These are phyloP conservation scores for Cettia cetti DNA, from an alignment of 2,113 vertebrate species.

Conservation along the genomic window DNA sequence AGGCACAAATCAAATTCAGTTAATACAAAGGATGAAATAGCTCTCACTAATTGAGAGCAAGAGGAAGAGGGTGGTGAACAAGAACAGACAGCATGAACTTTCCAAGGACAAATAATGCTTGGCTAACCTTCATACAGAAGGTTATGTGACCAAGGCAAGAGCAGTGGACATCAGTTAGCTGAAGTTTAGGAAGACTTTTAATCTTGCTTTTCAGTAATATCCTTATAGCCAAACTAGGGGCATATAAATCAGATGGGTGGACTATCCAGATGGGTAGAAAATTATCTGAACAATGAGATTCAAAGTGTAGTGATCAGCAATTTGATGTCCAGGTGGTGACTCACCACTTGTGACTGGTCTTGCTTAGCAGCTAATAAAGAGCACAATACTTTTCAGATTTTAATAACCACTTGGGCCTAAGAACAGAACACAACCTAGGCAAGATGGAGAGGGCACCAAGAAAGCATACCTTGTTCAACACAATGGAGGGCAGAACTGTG, in stretches of 20 bases:
- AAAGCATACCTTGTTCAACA: not conserved
- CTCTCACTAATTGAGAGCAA: not conserved
- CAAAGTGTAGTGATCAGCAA: rapidly evolving
- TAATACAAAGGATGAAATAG: not conserved
- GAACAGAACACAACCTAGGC: not conserved
- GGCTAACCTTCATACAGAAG: not conserved
- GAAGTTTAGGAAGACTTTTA: not conserved
- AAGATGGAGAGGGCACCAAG: not conserved
- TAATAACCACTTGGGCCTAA: not conserved
- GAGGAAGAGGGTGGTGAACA: not conserved
- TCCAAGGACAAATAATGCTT: not conserved
- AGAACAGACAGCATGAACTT: not conserved
- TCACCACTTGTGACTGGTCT: not conserved
- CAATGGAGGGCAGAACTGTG: not conserved
- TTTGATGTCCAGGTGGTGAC: not conserved
- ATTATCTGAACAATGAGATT: not conserved
- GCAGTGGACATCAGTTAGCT: not conserved
- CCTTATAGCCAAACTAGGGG: not conserved
- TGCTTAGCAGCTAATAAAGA: not conserved
- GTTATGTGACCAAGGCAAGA: not conserved
- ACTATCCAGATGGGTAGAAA: not conserved
- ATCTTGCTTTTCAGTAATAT: not conserved
- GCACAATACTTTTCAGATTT: not conserved
- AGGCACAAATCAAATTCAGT: not conserved
- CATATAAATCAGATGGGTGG: rapidly evolving